These are phyloP conservation scores for Luscinia megarhynchos DNA, from an alignment of 2,797 vertebrate genomes.

Conservation along the genomic window DNA sequence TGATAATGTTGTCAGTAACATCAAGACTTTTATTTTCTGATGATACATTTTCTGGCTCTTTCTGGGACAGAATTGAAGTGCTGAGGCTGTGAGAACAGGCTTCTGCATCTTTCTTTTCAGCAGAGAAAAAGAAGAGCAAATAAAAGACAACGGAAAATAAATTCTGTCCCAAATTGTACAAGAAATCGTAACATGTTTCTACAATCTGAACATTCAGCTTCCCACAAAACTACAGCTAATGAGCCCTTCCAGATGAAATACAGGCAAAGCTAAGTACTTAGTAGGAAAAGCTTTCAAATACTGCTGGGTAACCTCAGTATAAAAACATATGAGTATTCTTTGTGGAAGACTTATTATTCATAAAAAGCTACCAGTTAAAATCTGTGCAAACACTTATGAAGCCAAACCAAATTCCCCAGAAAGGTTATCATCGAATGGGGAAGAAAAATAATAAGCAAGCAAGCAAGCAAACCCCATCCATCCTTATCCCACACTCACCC, in stretches of 20 bases:
- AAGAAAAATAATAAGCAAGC: not conserved
- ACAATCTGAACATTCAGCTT: not conserved
- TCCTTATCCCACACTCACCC: fast-evolving
- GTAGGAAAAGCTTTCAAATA: not conserved
- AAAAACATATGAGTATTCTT: not conserved
- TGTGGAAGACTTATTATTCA: not conserved
- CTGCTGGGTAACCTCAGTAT: not conserved
- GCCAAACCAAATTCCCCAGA: not conserved
- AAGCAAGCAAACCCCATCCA: not conserved
- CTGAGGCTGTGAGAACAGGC: not conserved
- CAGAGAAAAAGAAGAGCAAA: not conserved
- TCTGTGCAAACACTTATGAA: not conserved
- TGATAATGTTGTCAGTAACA: not conserved
- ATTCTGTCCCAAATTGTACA: not conserved
- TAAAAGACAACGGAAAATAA: not conserved
- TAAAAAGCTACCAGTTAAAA: not conserved
- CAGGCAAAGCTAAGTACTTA: not conserved
- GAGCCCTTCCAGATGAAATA: not conserved
- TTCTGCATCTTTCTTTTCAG: not conserved
- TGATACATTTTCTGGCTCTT: not conserved
- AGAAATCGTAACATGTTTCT: not conserved
- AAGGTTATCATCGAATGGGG: not conserved
- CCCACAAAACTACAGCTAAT: not conserved
- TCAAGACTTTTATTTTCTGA: not conserved
- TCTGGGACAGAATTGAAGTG: not conserved